Evolutionary conservation across 2,888 invertebrate species (phyloP), one percentile per base, ranked within the genome.

Genomic region (Ceraclea dissimilis): DNA sequence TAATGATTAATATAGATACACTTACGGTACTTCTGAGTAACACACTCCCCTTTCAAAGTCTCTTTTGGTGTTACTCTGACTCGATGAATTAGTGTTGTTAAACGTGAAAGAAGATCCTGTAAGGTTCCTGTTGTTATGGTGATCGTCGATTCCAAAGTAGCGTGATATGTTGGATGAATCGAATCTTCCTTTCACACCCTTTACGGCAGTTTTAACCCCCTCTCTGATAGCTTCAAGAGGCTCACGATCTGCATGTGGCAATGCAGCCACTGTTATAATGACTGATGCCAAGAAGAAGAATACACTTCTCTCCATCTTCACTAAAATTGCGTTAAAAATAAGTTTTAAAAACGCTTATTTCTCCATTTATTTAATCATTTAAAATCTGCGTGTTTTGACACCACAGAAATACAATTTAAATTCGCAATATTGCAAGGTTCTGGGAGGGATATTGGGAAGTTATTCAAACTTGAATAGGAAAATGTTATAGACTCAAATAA

Each of bases 21-120:
- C 84, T 81, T 71, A 85, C 85, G 82, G 83, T 2, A 85, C 79
- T 76, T 83, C 82, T 39, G 79, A 73, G 62, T 78, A 79, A 66
- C 85, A 85, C 2, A 83, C 76, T 54, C 84, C 84, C 48, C 67
- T 67, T 56, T 67, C 67, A 20, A 64, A 63, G 43, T 61, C 58
- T 21, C 49, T 44, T 11, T 48, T 31, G 31, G 8, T 11, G 31
- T 31, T 31, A 11, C 11, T 31, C 8, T 31, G 31, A 8, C 6
- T 31, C 11, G 48, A n/a, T 11, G 49, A 2, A 11, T 43, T 48
- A 21, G 56, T 54, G 44, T 50, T 54, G 19, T 61, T 59, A 39
- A 16, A 10, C 2, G 26, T 48, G 22, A 50, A 49, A 2, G 60
- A 48, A 10, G 59, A 51, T 21, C 57, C 59, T 5, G 57, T 57